phyloP scores from a whole-genome alignment of 2,888 invertebrate species.

The Morpho deidamia region DNA sequence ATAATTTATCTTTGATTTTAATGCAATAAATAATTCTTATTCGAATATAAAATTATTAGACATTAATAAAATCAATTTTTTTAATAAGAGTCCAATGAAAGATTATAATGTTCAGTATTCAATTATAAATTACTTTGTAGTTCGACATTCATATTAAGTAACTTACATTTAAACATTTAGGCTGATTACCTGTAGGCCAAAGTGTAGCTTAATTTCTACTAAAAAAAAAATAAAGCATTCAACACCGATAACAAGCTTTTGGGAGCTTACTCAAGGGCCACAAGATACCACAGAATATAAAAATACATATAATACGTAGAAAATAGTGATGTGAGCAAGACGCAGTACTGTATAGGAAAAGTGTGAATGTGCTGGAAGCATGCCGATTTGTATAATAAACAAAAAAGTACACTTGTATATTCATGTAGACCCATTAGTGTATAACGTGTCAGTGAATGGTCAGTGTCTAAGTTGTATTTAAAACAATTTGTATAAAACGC shows the following conservation, averaged over 20 bases:
- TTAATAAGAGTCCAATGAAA: no score
- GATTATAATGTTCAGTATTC: no score
- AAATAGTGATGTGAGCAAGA: conserved; percentile 14
- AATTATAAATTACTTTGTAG: no score
- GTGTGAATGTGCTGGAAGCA: conserved; percentile 27
- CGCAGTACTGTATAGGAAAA: conserved; percentile 21
- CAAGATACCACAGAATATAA: conserved; percentile 16
- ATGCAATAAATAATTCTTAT: no score
- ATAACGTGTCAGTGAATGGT: conserved; percentile 42
- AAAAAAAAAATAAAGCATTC: conserved; percentile 17
- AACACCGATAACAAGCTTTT: conserved; percentile 17
- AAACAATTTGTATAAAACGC: neutral
- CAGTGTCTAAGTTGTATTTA: conserved; percentile 4
- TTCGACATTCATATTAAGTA: no score
- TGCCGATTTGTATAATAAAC: conserved; percentile 16
- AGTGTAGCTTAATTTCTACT: conserved; percentile 7
- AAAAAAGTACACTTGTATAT: conserved; percentile 9
- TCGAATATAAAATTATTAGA: no score
- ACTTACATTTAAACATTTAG: no score
- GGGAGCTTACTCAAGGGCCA: conserved; percentile 8
- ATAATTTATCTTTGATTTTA: no score
- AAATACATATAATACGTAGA: conserved; percentile 13
- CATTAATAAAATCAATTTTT: no score
- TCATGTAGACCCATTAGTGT: conserved; percentile 66
- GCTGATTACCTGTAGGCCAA: neutral